phyloP scores from a whole-genome alignment of 2,797 vertebrate species.

The Nasua narica region DNA sequence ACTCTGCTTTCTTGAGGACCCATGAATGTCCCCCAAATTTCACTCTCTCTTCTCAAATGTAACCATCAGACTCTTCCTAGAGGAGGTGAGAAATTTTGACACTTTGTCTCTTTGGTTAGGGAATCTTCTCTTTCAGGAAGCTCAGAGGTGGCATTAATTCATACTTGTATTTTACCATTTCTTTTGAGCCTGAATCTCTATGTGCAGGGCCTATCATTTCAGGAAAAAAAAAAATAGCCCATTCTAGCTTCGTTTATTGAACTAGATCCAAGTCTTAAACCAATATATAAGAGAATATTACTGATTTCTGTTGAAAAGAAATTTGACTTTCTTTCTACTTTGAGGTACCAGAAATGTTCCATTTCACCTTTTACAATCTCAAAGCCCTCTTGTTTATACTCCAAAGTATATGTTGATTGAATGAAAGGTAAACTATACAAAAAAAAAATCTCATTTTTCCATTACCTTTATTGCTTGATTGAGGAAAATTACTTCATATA shows the following conservation, averaged over 20 bases:
- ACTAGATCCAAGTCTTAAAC: neutral
- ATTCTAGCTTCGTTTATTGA: neutral
- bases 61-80: neutral
- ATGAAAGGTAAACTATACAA: neutral
- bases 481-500: neutral
- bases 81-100: neutral
- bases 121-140: neutral
- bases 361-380: neutral
- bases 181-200: neutral
- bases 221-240: neutral
- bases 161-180: neutral
- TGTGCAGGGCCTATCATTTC: neutral
- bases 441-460: neutral
- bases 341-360: neutral
- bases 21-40: neutral
- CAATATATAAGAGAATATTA: neutral
- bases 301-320: neutral
- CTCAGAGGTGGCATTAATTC: neutral
- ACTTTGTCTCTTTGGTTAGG: neutral
- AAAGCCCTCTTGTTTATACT: neutral
- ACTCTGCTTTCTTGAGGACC: neutral
- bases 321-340: neutral
- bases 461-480: neutral
- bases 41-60: neutral
- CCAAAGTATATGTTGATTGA: neutral